These are phyloP conservation scores for Heliconius erato DNA, from an alignment of 2,888 invertebrate species.

Conservation along the genomic window DNA sequence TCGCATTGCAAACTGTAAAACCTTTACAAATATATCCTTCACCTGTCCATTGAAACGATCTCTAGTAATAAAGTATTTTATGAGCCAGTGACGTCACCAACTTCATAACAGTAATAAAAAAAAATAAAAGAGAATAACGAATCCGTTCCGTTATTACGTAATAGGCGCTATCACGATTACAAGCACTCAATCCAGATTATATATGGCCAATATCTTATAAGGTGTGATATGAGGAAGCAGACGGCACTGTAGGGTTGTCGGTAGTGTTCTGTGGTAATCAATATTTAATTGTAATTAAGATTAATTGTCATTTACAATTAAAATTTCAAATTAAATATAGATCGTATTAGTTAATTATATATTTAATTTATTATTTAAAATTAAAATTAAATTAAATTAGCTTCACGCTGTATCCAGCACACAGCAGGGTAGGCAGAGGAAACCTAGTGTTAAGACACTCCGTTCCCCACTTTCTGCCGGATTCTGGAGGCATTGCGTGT, in stretches of 20 bases:
- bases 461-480: too few relatives aligned
- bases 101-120: constrained; percentile 11
- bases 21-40: not conserved
- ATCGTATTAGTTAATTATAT: too few relatives aligned
- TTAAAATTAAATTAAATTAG: too few relatives aligned
- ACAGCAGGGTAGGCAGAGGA: too few relatives aligned
- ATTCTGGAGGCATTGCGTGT: too few relatives aligned
- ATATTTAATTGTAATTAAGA: not conserved
- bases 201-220: constrained; percentile 33
- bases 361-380: too few relatives aligned
- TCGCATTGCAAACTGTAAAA: not conserved
- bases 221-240: constrained; percentile 37
- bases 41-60: not conserved
- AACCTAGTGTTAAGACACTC: too few relatives aligned
- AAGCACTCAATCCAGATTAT: constrained; percentile 28
- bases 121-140: constrained; percentile 16
- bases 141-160: constrained; percentile 24
- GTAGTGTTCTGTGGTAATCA: too few relatives aligned
- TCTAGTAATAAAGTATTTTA: not conserved
- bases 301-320: not conserved
- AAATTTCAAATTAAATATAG: not conserved
- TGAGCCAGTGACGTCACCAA: not conserved
- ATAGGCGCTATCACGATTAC: constrained; percentile 22
- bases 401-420: too few relatives aligned
- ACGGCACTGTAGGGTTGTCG: constrained; percentile 6